Percentiles rank a stretch among this genome's conserved stretches.
These are phyloP conservation scores for Trachymyrmex cornetzi DNA, from an alignment of 1,140 invertebrate genomes.

Conservation along the genomic window DNA sequence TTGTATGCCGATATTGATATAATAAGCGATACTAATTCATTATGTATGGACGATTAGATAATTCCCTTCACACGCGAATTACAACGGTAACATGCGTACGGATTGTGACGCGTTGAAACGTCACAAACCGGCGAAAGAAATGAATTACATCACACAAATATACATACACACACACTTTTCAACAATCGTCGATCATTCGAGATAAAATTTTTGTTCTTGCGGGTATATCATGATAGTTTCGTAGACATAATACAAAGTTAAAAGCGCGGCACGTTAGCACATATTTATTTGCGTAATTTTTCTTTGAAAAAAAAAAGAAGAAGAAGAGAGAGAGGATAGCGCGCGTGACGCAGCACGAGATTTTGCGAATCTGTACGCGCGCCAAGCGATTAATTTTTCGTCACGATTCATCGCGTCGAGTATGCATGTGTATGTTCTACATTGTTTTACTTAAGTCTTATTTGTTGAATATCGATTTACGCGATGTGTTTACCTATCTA, in stretches of 20 bases:
- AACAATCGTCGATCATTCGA: slow-evolving; percentile 26
- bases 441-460: slow-evolving; percentile 18
- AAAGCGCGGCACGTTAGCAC: background rate
- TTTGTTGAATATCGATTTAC: slow-evolving; percentile 42
- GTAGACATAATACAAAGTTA: slow-evolving; percentile 6
- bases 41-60: slow-evolving; percentile 17
- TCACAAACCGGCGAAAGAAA: slow-evolving; percentile 38
- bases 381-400: slow-evolving; percentile 26
- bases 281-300: slow-evolving; percentile 28
- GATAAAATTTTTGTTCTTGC: slow-evolving; percentile 6
- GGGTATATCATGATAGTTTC: slow-evolving; percentile 12
- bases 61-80: slow-evolving; percentile 23
- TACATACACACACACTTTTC: background rate
- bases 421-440: background rate
- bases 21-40: slow-evolving; percentile 19
- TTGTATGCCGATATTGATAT: slow-evolving; percentile 48
- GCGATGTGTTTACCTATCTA: slow-evolving; percentile 7
- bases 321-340: no score
- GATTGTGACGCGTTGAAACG: slow-evolving; percentile 54
- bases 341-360: slow-evolving; percentile 8
- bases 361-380: slow-evolving; percentile 17
- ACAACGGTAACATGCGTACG: slow-evolving; percentile 44
- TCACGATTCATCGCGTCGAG: slow-evolving; percentile 10
- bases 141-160: background rate
- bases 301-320: background rate